Base-by-base conservation (phyloP, 2,797 vertebrate genomes). In the Pampus argenteus region DNA sequence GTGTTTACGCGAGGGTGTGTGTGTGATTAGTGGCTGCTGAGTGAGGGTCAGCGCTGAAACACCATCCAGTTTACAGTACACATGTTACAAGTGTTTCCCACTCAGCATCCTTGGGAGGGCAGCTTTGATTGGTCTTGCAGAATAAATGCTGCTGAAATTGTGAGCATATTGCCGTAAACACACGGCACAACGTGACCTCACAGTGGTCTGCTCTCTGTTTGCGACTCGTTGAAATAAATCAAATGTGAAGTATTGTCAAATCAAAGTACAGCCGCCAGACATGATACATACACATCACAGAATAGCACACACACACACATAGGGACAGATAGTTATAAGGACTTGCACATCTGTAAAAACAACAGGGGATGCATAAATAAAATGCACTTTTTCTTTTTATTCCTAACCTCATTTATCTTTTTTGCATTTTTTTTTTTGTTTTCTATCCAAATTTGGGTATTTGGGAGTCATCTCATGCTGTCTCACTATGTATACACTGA, bases 161-260 rank as follows among this genome's bases (percentile, higher is more conserved):
- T 74, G 79, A 93, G 90, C 91, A 93, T 76, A 89, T 92, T 93
- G 89, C 76, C 88, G 80, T 92, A 93, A 94, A 93, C 91, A 93
- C 78, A 84, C 67, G 48, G 76, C 44, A 61, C 74, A 79, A 86
- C n/a, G 9, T 70, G 87, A 84, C 87, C 90, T 88, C 82, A 54
- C n/a, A 31, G 79, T 55, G 25, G 82, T 86, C 88, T 88, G 90
- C 81, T 87, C 87, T 87, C 80, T 36, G 85, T 82, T 87, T 90
- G 83, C 31, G 78, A 83, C 78, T 82, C 67, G 64, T 73, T 86
- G 79, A 85, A 82, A 87, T 78, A 88, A 87, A 91, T 89, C 80
- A 86, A 86, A 91, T 81, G 79, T 88, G 88, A 91, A 90, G 76
- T 64, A 29, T 26, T 81, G 80, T 82, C 76, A 70, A 90, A 88